Evolutionary conservation across 2,797 vertebrate species (phyloP).

Genomic region (Coregonus ussuriensis): DNA sequence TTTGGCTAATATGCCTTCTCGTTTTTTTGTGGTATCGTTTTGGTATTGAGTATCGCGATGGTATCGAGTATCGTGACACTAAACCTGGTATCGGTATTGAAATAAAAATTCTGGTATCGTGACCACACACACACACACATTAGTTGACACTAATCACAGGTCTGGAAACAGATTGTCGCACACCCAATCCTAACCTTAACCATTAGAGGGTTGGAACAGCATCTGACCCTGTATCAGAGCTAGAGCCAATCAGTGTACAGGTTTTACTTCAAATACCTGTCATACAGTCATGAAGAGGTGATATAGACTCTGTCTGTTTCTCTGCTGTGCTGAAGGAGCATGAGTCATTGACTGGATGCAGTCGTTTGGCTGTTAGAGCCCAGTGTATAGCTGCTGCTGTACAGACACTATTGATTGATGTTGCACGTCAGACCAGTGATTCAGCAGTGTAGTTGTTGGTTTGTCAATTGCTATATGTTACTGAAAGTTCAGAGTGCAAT

Average conservation of each 20-base stretch:
- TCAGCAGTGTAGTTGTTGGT: too few species aligned
- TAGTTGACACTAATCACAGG: neutral
- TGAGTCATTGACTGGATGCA: neutral
- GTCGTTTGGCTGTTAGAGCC: neutral
- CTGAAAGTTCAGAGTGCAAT: neutral
- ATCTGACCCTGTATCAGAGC: neutral
- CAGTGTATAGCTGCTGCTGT: neutral
- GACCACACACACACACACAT: neutral
- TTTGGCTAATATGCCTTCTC: too few species aligned
- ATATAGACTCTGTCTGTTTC: neutral
- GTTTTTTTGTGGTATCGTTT: too few species aligned
- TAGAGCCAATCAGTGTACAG: neutral
- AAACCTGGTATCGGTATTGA: too few species aligned
- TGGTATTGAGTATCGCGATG: too few species aligned
- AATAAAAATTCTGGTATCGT: neutral
- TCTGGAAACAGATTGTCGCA: neutral
- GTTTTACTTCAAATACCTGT: neutral
- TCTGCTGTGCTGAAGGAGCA: neutral
- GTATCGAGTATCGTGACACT: too few species aligned
- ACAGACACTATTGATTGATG: neutral
- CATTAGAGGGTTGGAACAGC: neutral
- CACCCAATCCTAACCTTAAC: neutral
- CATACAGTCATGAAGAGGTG: neutral
- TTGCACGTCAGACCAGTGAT: neutral
- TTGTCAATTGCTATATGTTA: too few species aligned